phyloP scores from a whole-genome alignment of 2,888 invertebrate species.

The Melinaea marsaeus region DNA sequence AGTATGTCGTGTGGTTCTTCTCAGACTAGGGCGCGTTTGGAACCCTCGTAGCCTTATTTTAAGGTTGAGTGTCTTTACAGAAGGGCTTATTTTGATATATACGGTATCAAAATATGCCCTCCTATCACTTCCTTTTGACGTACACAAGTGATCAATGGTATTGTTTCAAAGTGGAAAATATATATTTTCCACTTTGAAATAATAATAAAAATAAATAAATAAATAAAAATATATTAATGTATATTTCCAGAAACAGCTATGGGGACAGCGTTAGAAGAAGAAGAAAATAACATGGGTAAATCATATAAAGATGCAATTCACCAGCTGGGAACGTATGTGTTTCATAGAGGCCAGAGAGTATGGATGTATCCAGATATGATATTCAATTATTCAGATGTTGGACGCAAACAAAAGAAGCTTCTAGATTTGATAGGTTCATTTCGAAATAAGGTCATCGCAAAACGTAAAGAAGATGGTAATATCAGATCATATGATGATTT shows the following conservation, averaged over 20 bases:
- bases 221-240: no score
- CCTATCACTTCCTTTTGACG: no score
- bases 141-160: no score
- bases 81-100: no score
- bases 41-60: no score
- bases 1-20: no score
- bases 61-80: no score
- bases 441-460: constrained; percentile 60
- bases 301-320: constrained; percentile 77
- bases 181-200: no score
- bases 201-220: no score
- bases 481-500: constrained; percentile 22
- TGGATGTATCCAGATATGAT: constrained; percentile 75
- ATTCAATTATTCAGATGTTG: constrained; percentile 69
- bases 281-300: constrained; percentile 37
- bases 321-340: constrained; percentile 50
- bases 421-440: constrained; percentile 59
- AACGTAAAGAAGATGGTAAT: constrained; percentile 9
- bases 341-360: constrained; percentile 66
- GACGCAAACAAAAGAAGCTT: constrained; percentile 60
- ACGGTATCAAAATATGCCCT: no score
- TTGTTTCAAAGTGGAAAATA: no score
- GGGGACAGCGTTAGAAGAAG: constrained; percentile 79
- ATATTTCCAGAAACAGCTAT: constrained; percentile 81
- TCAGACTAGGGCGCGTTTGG: no score